Evolutionary conservation across 2,797 vertebrate species (phyloP).

Genomic region (Sebastolobus alascanus): DNA sequence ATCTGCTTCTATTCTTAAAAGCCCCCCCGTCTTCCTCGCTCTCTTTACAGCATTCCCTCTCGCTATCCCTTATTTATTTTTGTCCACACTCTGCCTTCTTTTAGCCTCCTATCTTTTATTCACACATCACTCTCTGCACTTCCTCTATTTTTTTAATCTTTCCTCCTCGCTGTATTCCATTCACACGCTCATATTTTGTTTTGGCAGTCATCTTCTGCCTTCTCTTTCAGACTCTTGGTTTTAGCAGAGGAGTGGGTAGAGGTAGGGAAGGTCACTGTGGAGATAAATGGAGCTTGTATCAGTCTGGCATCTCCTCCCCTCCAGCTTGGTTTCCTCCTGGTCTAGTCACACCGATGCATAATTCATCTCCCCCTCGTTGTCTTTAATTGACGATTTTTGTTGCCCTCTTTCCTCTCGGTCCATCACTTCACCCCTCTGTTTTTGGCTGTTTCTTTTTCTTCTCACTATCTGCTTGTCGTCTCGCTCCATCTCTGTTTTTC

Average conservation of each 20-base stretch:
- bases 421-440: not conserved
- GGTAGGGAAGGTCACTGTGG: conserved; percentile 57
- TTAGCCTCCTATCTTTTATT: conserved; percentile 25
- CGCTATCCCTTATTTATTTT: conserved; percentile 7
- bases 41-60: not conserved
- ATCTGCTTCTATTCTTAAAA: conserved; percentile 23
- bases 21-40: not conserved
- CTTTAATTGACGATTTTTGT: conserved; percentile 47
- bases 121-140: conserved; percentile 8
- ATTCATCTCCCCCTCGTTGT: conserved; percentile 54
- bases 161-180: not conserved
- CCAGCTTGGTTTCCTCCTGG: conserved; percentile 58
- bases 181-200: not conserved
- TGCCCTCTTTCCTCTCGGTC: not conserved
- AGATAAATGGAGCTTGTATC: conserved; percentile 66
- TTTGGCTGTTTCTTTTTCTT: not conserved
- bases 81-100: conserved; percentile 1
- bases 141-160: conserved; percentile 18
- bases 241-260: conserved; percentile 25
- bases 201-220: not conserved
- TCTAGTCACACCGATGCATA: conserved; percentile 57
- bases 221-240: conserved; percentile 15
- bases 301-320: conserved; percentile 59
- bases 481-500: not conserved
- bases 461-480: not conserved